Percentiles rank a stretch among this genome's conserved stretches.
Evolutionary conservation across 2,113 vertebrate genomes (phyloP).

Genomic region (Actenoides hombroni): DNA sequence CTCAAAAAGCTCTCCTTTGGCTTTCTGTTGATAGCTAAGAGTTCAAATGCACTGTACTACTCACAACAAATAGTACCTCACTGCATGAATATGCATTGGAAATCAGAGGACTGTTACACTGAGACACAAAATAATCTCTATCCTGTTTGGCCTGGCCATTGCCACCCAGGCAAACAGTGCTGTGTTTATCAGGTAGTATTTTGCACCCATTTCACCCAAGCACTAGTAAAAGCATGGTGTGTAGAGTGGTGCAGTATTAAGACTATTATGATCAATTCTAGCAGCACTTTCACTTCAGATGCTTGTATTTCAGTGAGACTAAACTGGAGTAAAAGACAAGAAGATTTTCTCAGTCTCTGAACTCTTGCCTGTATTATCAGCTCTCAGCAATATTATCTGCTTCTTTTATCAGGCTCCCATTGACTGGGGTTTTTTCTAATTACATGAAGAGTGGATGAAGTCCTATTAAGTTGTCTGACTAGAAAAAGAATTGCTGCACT

Average conservation of each 20-base stretch:
- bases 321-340: not conserved
- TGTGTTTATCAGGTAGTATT: not conserved
- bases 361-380: not conserved
- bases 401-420: conserved; percentile 25
- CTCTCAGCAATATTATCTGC: conserved; percentile 1
- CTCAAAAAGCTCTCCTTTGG: not conserved
- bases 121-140: not conserved
- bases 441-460: conserved; percentile 18
- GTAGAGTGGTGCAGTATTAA: not conserved
- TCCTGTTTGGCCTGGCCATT: not conserved
- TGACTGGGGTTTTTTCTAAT: conserved; percentile 15
- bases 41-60: not conserved
- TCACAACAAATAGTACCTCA: not conserved
- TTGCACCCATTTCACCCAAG: not conserved
- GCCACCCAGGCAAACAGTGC: too few species aligned
- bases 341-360: not conserved
- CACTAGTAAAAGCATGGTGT: not conserved
- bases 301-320: not conserved
- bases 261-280: not conserved
- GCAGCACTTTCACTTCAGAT: not conserved
- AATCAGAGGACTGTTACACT: not conserved
- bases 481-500: conserved; percentile 20
- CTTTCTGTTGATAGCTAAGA: not conserved
- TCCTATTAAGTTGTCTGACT: conserved; percentile 37
- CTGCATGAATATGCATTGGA: not conserved